phyloP scores from a whole-genome alignment of 2,797 vertebrate species.

The Gorsachius magnificus region DNA sequence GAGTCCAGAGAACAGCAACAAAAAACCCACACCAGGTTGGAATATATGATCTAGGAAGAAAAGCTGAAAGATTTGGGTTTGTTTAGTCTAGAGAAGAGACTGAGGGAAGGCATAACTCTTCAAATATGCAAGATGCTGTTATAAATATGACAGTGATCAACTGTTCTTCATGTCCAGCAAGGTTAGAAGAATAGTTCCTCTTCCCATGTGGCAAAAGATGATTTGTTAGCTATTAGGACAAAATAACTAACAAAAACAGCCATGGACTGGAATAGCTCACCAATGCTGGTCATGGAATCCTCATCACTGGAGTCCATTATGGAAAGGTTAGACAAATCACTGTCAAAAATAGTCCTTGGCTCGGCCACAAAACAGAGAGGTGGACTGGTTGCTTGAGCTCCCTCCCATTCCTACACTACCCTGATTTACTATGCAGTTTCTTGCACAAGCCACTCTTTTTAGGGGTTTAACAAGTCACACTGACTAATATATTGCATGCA shows the following conservation, averaged over 20 bases:
- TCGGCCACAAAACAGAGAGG: neutral
- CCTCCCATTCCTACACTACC: constrained; percentile 23
- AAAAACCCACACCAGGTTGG: neutral
- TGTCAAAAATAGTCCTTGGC: constrained; percentile 53
- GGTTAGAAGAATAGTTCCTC: constrained; percentile 32
- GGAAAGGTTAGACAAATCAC: constrained; percentile 54
- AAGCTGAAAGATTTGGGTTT: constrained; percentile 41
- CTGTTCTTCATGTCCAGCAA: constrained; percentile 49
- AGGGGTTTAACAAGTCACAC: constrained; percentile 43
- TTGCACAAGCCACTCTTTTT: constrained; percentile 39
- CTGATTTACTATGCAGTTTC: constrained; percentile 54
- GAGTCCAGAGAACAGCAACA: neutral
- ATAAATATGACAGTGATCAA: constrained; percentile 61
- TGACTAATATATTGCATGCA: constrained; percentile 45
- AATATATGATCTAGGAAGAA: constrained; percentile 37
- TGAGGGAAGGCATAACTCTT: constrained; percentile 50
- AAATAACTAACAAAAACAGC: constrained; percentile 58
- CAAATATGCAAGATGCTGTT: constrained; percentile 55
- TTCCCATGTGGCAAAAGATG: constrained; percentile 36
- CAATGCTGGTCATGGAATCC: constrained; percentile 11
- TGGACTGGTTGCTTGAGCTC: constrained; percentile 7
- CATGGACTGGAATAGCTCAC: constrained; percentile 30
- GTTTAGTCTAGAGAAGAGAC: constrained; percentile 64
- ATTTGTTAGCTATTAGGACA: constrained; percentile 41
- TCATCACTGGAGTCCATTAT: constrained; percentile 41